Evolutionary conservation across 2,113 vertebrate genomes (phyloP).

Genomic region (Mus musculus): DNA sequence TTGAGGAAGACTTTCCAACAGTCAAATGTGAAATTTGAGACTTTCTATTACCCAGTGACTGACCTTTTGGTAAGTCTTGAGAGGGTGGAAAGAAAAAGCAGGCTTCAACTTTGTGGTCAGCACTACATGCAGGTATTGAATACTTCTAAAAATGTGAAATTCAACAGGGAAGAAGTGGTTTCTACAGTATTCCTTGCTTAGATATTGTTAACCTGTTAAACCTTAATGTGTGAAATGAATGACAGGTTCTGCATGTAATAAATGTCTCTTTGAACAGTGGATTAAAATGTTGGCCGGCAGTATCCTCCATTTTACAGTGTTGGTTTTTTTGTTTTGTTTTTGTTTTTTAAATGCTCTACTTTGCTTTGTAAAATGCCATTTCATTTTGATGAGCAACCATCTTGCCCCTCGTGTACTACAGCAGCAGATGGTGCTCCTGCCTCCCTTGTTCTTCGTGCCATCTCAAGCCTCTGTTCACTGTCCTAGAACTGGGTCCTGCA

Average conservation of each 20-base stretch:
- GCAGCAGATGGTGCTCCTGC: too few relatives aligned
- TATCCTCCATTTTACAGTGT: neutral
- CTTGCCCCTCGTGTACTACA: neutral
- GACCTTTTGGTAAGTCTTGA: neutral
- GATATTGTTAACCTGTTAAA: neutral
- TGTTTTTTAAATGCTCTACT: neutral
- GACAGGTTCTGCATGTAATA: neutral
- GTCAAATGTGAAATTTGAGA: slow-evolving; percentile 13
- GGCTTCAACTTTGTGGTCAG: neutral
- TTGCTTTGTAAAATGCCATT: neutral
- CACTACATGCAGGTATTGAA: neutral
- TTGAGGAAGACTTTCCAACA: slow-evolving; percentile 45
- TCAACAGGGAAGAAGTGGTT: slow-evolving; percentile 48
- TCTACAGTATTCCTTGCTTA: slow-evolving; percentile 15
- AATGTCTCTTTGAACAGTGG: neutral
- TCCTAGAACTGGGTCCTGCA: neutral
- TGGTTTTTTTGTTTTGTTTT: too few relatives aligned
- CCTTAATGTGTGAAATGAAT: neutral
- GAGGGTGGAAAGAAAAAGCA: slow-evolving; percentile 38
- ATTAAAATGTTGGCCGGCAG: neutral
- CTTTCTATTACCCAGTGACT: neutral
- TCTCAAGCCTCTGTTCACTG: neutral
- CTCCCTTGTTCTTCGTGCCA: neutral
- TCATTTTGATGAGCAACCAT: neutral
- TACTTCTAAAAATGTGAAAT: slow-evolving; percentile 32